Evolutionary conservation across 2,797 vertebrate genomes (phyloP), one percentile per base, ranked within the genome.

Genomic region (Sebastes minor): DNA sequence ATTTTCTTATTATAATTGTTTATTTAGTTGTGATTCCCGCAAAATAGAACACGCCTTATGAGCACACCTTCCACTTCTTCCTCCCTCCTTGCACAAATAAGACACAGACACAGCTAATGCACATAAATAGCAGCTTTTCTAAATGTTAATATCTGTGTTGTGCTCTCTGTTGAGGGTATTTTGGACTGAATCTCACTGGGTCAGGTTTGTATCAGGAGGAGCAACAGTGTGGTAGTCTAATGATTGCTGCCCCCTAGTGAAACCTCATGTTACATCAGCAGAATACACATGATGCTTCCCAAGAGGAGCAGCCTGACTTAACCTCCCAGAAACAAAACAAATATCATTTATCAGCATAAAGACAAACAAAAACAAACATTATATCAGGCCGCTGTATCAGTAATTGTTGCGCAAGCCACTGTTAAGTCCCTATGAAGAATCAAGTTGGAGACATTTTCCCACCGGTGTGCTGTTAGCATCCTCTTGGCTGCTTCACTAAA

Each of bases 201-300:
- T 56, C 18, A 12, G 12, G 14, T 65, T 28, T 4, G 3, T 12
- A 65, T 27, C 16, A 62, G 12, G 38, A 42, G 13, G 9, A 61
- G 42, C 23, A 38, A 35, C 46, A 18, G 22, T 46, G 32, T 66
- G 28, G 74, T 78, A 57, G 74, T 89, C 78, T 90, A 88, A 86
- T 84, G 64, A 90, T 73, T 95, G 93, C 95, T 96, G 95, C 95
- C 95, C 92, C 86, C 95, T 96, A 94, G 95, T 95, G 95, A 92
- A 92, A 89, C 27, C 76, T 82, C 38, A 30, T 62, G 35, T 46
- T 59, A 75, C 80, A 82, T 70, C 38, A 80, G 62, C 80, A 76
- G n/a, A 49, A 20, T 13, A 27, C 35, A 56, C 46, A 0, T 5
- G 23, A 20, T 71, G 74, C 72, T 74, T 89, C 82, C 68, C 71